Percentiles rank a stretch among this genome's conserved stretches.
Conservation (phyloP, 1,140 invertebrate genomes). For the Halictus rubicundus region DNA sequence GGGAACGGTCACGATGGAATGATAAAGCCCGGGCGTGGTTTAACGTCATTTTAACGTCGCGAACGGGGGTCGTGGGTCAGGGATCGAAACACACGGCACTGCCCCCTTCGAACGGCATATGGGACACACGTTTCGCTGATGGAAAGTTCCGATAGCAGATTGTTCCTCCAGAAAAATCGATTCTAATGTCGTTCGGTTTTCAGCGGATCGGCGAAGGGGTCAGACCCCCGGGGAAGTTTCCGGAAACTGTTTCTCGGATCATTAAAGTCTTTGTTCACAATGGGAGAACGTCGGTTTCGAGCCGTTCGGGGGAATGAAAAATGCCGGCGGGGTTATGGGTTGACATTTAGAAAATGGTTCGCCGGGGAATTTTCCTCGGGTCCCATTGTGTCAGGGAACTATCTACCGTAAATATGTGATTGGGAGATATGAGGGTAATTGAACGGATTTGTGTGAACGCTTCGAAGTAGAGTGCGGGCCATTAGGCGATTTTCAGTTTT, state of each 20-base stretch:
- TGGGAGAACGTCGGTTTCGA: not conserved
- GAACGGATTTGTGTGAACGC: too few relatives aligned
- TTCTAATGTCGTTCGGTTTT: not conserved
- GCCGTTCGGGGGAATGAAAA: too few relatives aligned
- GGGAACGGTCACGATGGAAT: conserved; percentile 48
- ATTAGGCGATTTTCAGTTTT: too few relatives aligned
- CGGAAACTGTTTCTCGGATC: not conserved
- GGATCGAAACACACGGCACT: conserved; percentile 33
- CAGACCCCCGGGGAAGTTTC: not conserved
- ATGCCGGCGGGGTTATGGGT: not conserved
- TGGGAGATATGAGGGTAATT: too few relatives aligned
- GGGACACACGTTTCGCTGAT: not conserved
- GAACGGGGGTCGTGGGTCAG: conserved; percentile 43
- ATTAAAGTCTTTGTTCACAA: not conserved
- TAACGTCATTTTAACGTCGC: conserved; percentile 49
- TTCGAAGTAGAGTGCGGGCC: too few relatives aligned
- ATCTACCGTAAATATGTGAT: too few relatives aligned
- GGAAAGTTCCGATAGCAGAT: conserved; percentile 23
- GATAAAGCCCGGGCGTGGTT: conserved; percentile 54
- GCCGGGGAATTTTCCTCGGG: too few relatives aligned
- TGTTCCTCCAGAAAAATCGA: not conserved
- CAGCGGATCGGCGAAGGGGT: not conserved
- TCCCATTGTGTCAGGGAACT: too few relatives aligned
- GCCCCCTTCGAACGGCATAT: not conserved
- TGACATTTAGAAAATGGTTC: not conserved